Evolutionary conservation across 1,140 invertebrate species (phyloP), one percentile per base, ranked within the genome.

Genomic region (Hydropsyche tenuis): DNA sequence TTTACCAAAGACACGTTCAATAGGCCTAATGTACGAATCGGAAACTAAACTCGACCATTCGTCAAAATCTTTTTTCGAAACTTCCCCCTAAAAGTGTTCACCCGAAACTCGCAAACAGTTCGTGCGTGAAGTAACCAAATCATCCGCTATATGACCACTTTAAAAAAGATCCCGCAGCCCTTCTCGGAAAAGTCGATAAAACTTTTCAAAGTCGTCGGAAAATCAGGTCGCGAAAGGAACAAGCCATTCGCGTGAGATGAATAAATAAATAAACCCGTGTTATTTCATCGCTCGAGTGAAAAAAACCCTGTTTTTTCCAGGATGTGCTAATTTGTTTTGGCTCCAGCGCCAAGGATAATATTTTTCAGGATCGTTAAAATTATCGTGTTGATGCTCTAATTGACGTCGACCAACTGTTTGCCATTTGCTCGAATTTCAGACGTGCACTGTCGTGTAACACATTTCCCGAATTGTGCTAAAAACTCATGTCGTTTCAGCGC

Each of bases 21-120:
- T 68, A 20, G 65, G 23, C n/a, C 20, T 68, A 68, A 68, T 68
- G 65, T 12, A 20, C 6, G 65, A 46, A 68, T 46, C 42, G 12
- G 43, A 68, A 20, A n/a, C 42, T 68, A 37, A 42, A 68, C 46
- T 68, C 37, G 46, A 37, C 65, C 37, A 68, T 68, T 68, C 65
- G 37, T 23, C 42, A 22, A 20, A 48, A 45, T 16, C 14, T 23
- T 68, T 68, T 37, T 37, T 46, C 4, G 22, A 60, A 6, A n/a
- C 1, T 60, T 22, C 20, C 20, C 20, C 7, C 53, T 4, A 6
- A 60, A 23, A 27, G 22, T 22, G 14, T n/a, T 22, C 22, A 18
- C 6, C 22, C 3, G 14, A 14, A 60, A 60, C 20, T 60, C 18
- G 3, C 6, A 60, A 18, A 60, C 22, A 60, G 11, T 60, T 60